Conservation (phyloP, 2,888 invertebrate genomes). For the Saturnia japonica region DNA sequence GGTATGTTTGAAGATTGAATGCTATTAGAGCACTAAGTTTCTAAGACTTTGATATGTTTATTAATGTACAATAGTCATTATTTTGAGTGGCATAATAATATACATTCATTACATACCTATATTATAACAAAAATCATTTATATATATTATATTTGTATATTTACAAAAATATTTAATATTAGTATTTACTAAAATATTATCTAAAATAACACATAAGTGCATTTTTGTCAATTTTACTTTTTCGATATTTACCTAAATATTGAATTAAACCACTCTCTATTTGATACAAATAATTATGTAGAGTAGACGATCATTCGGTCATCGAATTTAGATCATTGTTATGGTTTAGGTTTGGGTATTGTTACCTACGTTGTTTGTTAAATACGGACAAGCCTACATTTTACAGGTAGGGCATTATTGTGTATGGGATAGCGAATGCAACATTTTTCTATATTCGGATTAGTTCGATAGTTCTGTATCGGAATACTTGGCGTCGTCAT, state of each 20-base stretch:
- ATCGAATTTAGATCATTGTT: not conserved
- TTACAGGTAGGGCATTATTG: not conserved
- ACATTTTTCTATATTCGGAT: not conserved
- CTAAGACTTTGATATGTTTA: too few species aligned
- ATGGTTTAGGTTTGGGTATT: not conserved
- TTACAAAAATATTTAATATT: too few species aligned
- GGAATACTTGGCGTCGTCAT: too few species aligned
- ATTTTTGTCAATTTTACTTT: not conserved
- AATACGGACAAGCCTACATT: not conserved
- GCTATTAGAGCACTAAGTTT: too few species aligned
- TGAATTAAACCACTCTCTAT: not conserved
- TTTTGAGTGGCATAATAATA: too few species aligned
- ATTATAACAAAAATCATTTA: too few species aligned
- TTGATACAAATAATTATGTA: not conserved
- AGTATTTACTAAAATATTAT: too few species aligned
- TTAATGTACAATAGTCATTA: too few species aligned
- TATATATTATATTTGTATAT: too few species aligned
- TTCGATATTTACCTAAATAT: not conserved
- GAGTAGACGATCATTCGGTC: not conserved
- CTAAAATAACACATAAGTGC: too few species aligned
- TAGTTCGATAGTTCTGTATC: not conserved
- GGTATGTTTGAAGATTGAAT: not conserved
- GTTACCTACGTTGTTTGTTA: not conserved
- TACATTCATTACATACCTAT: too few species aligned
- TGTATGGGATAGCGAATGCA: not conserved